Evolutionary conservation across 2,797 vertebrate species (phyloP).

Genomic region (Phrynocephalus guinanensis): DNA sequence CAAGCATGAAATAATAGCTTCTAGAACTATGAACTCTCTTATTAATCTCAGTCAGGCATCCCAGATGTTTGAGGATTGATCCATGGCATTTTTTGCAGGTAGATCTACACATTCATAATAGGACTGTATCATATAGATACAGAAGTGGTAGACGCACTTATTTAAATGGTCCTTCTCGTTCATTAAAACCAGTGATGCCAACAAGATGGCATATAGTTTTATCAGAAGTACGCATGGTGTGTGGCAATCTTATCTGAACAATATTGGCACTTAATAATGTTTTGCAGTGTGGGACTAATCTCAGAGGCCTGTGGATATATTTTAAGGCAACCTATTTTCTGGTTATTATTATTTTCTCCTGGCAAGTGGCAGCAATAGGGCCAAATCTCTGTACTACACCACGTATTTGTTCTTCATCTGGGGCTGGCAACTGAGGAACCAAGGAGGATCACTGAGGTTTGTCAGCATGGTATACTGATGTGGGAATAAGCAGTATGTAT

Average conservation of each 20-base stretch:
- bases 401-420: neutral
- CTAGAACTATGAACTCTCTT: neutral
- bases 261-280: neutral
- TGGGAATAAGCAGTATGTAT: neutral
- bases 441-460: neutral
- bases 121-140: neutral
- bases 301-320: neutral
- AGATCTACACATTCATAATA: neutral
- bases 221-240: neutral
- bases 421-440: neutral
- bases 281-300: neutral
- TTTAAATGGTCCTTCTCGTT: neutral
- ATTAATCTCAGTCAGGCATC: neutral
- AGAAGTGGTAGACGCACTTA: no score
- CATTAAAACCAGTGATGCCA: neutral
- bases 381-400: neutral
- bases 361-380: neutral
- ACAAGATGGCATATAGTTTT: neutral
- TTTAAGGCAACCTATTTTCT: neutral
- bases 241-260: neutral
- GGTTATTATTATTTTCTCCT: neutral
- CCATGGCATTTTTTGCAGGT: neutral
- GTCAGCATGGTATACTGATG: neutral
- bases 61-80: neutral
- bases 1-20: constrained; percentile 9